Evolutionary conservation across 2,888 invertebrate genomes (phyloP).

Genomic region (Cheilosia grossa): DNA sequence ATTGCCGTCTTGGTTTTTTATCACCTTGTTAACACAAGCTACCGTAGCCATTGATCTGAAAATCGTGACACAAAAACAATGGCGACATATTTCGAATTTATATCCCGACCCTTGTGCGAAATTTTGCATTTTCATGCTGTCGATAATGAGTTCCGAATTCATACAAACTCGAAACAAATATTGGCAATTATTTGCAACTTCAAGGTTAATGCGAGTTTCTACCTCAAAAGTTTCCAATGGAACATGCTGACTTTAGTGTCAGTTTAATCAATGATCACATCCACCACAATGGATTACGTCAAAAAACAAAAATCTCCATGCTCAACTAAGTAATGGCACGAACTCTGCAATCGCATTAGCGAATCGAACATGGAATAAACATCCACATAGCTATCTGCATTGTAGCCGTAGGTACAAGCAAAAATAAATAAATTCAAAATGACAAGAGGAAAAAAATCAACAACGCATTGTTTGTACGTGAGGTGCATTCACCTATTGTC

Average conservation of each 20-base stretch:
- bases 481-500: constrained; percentile 69
- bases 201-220: constrained; percentile 11
- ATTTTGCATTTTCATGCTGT: neutral
- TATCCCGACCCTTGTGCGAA: constrained; percentile 26
- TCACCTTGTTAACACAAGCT: constrained; percentile 29
- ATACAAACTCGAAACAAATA: neutral
- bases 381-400: constrained; percentile 9
- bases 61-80: constrained; percentile 53
- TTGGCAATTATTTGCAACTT: constrained; percentile 1
- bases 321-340: neutral
- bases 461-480: constrained; percentile 60
- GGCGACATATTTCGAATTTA: constrained; percentile 21
- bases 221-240: neutral
- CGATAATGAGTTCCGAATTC: constrained; percentile 15
- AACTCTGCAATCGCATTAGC: neutral
- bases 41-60: neutral
- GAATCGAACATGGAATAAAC: neutral
- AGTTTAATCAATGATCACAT: constrained; percentile 25
- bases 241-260: constrained; percentile 21
- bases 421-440: constrained; percentile 2
- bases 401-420: neutral
- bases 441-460: neutral
- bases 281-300: constrained; percentile 16
- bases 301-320: neutral
- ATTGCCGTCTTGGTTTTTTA: constrained; percentile 3